These are phyloP conservation scores for Capricornis sumatraensis DNA, from an alignment of 2,113 vertebrate genomes.

Conservation along the genomic window DNA sequence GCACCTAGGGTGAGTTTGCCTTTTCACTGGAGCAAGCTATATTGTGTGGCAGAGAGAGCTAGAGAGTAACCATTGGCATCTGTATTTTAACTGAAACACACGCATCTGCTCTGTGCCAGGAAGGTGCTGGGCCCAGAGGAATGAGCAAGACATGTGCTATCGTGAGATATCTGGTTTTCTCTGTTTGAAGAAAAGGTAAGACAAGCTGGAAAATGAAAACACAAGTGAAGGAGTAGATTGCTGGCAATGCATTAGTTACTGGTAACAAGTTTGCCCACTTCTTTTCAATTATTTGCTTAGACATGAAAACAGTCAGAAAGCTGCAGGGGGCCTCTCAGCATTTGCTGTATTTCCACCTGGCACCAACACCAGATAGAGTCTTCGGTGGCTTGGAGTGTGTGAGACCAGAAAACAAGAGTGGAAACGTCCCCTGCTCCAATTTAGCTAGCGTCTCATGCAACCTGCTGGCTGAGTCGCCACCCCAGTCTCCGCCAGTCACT, in stretches of 20 bases:
- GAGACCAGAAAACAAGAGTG: not conserved
- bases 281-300: not conserved
- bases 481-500: not conserved
- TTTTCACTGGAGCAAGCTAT: not conserved
- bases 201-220: not conserved
- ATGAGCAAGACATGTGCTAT: not conserved
- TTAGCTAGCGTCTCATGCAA: not conserved
- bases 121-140: not conserved
- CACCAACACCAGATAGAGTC: not conserved
- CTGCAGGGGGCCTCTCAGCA: not conserved
- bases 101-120: not conserved
- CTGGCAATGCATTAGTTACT: not conserved
- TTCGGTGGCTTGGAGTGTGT: not conserved
- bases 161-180: not conserved
- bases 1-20: not conserved
- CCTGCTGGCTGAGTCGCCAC: not conserved
- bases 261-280: not conserved
- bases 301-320: not conserved
- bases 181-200: not conserved
- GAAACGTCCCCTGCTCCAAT: not conserved
- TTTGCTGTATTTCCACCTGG: not conserved
- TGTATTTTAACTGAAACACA: not conserved
- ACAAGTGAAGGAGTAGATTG: not conserved
- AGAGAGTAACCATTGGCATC: not conserved
- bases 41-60: not conserved